Evolutionary conservation across 2,113 vertebrate species (phyloP), one percentile per base, ranked within the genome.

Genomic region (Bufo bufo): DNA sequence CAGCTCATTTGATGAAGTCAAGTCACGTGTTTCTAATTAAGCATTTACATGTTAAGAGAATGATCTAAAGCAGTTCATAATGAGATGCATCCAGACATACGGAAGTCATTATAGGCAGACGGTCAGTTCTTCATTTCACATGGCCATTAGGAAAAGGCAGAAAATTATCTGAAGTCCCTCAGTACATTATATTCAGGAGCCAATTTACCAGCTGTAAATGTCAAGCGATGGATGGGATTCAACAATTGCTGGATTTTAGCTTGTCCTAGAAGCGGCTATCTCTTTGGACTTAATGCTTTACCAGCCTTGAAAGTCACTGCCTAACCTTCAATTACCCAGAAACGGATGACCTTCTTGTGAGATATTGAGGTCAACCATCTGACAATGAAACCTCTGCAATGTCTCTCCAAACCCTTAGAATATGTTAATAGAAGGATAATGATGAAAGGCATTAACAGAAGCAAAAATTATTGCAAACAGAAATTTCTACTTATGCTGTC

Each of bases 311-410:
- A 49, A 84, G 52, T 13, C 69, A 61, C 45, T 87, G 49, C 50
- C 79, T 71, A 75, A 59, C 79, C 78, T 88, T 90, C 84, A 85
- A 75, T 84, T 72, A 74, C 69, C 49, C 69, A 85, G 58, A 71
- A 85, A 77, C 59, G 47, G 85, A 79, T 85, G 88, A 83, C 83
- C 86, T 89, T 89, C 89, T 82, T 47, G 75, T 61, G 66, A 85
- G 66, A 72, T 74, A 89, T 20, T 85, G 83, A 85, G 77, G 83
- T 74, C 82, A 85, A 63, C 71, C 71, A 88, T 50, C 81, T 84
- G 81, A 84, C 56, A 78, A 75, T 6, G 77, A 50, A 33, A 9
- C 50, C 66, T 66, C 79, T 69, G 61, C 47, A 20, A 11, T 20
- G 77, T 79, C 49, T 20, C 58, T 84, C 58, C 79, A 82, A 49